Conservation (phyloP, 2,888 invertebrate genomes). For the Limnephilus auricula region DNA sequence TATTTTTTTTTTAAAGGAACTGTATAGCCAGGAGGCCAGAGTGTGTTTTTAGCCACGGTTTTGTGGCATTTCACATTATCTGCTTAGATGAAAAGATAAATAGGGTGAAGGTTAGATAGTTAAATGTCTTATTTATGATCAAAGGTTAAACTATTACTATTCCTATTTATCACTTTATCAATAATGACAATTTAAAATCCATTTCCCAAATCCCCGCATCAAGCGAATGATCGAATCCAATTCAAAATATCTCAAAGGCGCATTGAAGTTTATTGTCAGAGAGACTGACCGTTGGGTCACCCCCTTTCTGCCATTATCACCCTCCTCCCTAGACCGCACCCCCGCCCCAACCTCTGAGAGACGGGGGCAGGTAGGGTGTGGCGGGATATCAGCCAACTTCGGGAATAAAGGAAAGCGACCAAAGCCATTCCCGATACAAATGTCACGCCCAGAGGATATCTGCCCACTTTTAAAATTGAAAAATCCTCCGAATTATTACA, state of each 20-base stretch:
- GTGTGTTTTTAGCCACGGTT: not conserved
- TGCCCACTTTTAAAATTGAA: slow-evolving; percentile 66
- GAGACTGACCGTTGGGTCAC: slow-evolving; percentile 17
- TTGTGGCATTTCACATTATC: not conserved
- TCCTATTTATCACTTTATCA: not conserved
- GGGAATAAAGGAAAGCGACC: slow-evolving; percentile 56
- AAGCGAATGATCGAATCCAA: slow-evolving; percentile 22
- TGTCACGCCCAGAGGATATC: slow-evolving; percentile 64
- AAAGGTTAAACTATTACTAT: not conserved
- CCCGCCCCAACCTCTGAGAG: not conserved
- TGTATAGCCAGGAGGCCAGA: not conserved
- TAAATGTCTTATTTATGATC: not conserved
- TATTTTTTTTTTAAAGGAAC: no score
- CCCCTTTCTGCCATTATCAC: not conserved
- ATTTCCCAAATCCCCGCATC: not conserved
- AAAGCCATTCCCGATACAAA: slow-evolving; percentile 60
- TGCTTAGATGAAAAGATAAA: not conserved
- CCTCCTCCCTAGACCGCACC: not conserved
- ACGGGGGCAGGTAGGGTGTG: not conserved
- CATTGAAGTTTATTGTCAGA: slow-evolving; percentile 33
- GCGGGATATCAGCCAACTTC: not conserved
- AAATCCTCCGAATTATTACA: slow-evolving; percentile 64
- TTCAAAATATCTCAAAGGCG: slow-evolving; percentile 12
- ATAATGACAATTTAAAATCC: not conserved
- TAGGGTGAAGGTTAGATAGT: not conserved